Evolutionary conservation across 2,113 vertebrate species (phyloP), one percentile per base, ranked within the genome.

Genomic region (Sclerurus mexicanus): DNA sequence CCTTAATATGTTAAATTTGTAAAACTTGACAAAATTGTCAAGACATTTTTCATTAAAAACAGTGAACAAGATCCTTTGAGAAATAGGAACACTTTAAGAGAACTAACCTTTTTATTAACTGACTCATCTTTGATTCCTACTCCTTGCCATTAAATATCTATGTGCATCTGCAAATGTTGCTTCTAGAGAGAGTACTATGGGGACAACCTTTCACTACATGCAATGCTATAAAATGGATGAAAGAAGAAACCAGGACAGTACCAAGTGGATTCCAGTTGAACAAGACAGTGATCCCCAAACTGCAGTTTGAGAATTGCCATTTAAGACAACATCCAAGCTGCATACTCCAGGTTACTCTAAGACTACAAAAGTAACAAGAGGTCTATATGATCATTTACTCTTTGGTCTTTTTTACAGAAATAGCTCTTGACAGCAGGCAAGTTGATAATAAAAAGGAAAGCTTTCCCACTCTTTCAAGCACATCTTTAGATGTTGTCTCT

Each of bases 381-480:
- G 56, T 53, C 77, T 83, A 89, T 53, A 74, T 22, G 66, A 87
- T 90, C 74, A 81, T 95, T 97, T 96, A 88, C 67, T 72, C 74
- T 88, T 90, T 92, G 73, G 76, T 89, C 88, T 82, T 78, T 91
- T 90, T 91, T 90, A 72, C 59, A 76, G 83, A 89, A 93, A 74
- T 56, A 90, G 74, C 64, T 93, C 80, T 73, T 96, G 69, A 86
- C 82, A 90, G 86, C 46, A 88, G 64, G 62, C 73, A 92, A 90
- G 76, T 40, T 90, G 83, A 63, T 88, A 96, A 97, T 92, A 89
- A 96, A 89, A 90, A 83, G 30, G 2, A 64, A 95, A 86, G 76
- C n/a, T 85, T 89, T 91, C 66, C 28, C 19, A 59, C 44, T 83
- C 69, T 95, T 95, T 87, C 91, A 94, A 96, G 85, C 47, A 89